Conservation (phyloP, 2,113 vertebrate genomes). For the Mesembrinibis cayennensis region DNA sequence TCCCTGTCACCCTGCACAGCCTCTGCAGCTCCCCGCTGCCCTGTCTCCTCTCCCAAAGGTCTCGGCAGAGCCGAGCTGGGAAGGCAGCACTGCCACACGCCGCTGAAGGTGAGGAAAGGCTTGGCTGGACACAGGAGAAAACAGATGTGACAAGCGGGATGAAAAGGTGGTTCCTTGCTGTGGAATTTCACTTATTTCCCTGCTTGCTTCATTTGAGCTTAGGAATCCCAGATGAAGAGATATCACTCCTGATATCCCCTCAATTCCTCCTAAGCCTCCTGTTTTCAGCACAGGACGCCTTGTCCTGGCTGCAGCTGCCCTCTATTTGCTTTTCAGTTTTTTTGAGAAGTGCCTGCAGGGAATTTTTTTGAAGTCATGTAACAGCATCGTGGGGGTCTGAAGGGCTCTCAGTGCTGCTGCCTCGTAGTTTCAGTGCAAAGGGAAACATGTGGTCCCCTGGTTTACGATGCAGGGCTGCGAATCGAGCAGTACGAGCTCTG, state of each 20-base stretch:
- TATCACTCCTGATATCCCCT: background rate
- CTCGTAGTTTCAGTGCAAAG: background rate
- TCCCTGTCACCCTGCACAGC: background rate
- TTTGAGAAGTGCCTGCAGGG: background rate
- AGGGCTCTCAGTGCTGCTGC: background rate
- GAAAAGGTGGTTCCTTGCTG: background rate
- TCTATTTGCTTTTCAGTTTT: background rate
- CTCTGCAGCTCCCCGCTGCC: background rate
- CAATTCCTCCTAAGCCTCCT: background rate
- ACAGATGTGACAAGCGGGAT: background rate
- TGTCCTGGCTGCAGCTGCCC: background rate
- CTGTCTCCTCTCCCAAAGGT: background rate
- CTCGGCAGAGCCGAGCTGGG: background rate
- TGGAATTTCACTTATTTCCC: background rate
- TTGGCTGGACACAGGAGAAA: background rate
- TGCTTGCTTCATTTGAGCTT: background rate
- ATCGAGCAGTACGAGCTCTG: background rate
- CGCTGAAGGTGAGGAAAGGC: background rate
- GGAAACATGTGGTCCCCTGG: background rate
- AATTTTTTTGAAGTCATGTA: background rate
- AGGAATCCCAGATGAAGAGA: background rate
- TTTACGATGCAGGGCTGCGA: accelerated
- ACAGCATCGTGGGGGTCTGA: background rate
- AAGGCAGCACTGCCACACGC: background rate
- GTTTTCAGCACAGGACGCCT: background rate